Percentiles rank a stretch among this genome's conserved stretches.
phyloP scores from a whole-genome alignment of 2,113 vertebrate genomes.

The Laticauda colubrina region DNA sequence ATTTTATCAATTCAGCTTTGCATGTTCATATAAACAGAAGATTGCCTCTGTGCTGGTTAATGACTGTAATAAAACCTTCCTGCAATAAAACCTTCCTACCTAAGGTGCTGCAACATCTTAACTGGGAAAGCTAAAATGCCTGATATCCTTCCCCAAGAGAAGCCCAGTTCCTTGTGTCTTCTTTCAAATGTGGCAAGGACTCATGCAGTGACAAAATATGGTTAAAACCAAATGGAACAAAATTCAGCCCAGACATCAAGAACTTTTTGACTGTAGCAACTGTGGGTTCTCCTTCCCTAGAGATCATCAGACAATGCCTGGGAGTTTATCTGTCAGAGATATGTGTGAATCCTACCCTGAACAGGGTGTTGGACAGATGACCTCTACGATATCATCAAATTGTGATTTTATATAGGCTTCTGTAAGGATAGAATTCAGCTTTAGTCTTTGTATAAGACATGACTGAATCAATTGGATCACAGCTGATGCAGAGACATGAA shows the following conservation, averaged over 20 bases:
- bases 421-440: neutral
- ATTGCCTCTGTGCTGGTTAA: neutral
- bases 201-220: neutral
- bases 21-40: neutral
- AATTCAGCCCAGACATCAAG: neutral
- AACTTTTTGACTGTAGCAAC: neutral
- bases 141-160: neutral
- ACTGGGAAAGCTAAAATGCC: neutral
- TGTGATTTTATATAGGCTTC: neutral
- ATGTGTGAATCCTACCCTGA: neutral
- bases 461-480: neutral
- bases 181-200: neutral
- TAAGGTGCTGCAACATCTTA: neutral
- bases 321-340: neutral
- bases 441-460: too few relatives aligned
- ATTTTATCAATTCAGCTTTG: neutral
- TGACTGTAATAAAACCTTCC: neutral
- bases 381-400: neutral
- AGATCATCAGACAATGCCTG: neutral
- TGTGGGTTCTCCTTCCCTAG: neutral
- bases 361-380: neutral
- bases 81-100: neutral
- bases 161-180: neutral
- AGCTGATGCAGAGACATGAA: neutral
- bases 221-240: neutral